These are phyloP conservation scores for Antheraea mylitta DNA, from an alignment of 1,140 invertebrate species.

Conservation along the genomic window DNA sequence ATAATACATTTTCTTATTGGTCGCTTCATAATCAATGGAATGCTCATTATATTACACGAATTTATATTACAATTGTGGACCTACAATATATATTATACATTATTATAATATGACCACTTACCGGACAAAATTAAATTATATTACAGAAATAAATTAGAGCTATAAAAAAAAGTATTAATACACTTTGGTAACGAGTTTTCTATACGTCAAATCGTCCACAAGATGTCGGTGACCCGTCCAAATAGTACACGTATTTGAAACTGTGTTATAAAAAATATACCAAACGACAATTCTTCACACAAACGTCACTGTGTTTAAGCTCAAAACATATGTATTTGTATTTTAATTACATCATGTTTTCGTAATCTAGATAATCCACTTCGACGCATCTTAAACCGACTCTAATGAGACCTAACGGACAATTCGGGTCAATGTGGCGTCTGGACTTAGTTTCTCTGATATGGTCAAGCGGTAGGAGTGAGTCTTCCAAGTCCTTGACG, in stretches of 20 bases:
- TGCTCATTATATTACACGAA: no score
- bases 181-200: not conserved
- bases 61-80: not conserved
- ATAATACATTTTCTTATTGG: no score
- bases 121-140: not conserved
- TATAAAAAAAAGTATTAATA: not conserved
- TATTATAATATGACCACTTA: not conserved
- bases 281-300: no score
- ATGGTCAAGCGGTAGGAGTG: not conserved
- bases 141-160: not conserved
- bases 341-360: not conserved
- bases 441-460: not conserved
- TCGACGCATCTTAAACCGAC: constrained; percentile 8
- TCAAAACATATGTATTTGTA: no score
- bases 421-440: not conserved
- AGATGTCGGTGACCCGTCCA: not conserved
- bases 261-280: no score
- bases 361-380: not conserved
- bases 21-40: no score
- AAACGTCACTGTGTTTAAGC: no score
- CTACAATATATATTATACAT: not conserved
- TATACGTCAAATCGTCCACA: not conserved
- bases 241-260: not conserved
- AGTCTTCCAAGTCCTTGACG: not conserved
- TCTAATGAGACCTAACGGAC: constrained; percentile 4